phyloP scores from a whole-genome alignment of 2,888 invertebrate genomes.

The Apamea anceps region DNA sequence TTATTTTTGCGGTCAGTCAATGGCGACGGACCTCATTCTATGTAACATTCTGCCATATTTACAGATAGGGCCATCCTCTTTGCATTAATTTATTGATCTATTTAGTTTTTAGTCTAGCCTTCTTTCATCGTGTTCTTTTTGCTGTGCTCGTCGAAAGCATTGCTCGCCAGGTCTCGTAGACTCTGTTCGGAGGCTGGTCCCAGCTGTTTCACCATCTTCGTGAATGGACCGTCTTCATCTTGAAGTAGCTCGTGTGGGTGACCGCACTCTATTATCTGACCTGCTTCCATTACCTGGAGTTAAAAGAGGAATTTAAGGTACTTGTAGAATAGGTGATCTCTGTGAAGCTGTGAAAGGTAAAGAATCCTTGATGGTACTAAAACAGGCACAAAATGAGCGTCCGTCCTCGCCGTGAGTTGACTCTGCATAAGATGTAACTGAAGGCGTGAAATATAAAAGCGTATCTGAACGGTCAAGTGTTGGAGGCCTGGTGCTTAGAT shows the following conservation, averaged over 20 bases:
- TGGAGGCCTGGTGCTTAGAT: not conserved
- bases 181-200: conserved; percentile 88
- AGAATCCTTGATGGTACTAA: not conserved
- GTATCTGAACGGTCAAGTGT: not conserved
- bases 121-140: conserved; percentile 27
- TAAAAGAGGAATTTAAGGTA: not conserved
- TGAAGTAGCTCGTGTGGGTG: conserved; percentile 92
- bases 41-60: not conserved
- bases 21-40: not conserved
- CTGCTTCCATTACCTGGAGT: conserved; percentile 90
- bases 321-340: not conserved
- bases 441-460: not conserved
- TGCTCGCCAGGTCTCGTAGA: conserved; percentile 81
- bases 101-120: conserved; percentile 11
- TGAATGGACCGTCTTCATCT: conserved; percentile 89
- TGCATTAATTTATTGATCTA: not conserved
- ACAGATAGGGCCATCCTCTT: not conserved
- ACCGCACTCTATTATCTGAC: conserved; percentile 92
- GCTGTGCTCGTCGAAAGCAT: conserved; percentile 82
- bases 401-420: not conserved
- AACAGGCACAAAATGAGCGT: not conserved
- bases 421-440: not conserved
- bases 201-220: conserved; percentile 91
- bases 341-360: not conserved
- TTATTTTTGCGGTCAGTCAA: not conserved